Evolutionary conservation across 1,140 invertebrate species (phyloP), one percentile per base, ranked within the genome.

Genomic region (Tyrophagus putrescentiae): DNA sequence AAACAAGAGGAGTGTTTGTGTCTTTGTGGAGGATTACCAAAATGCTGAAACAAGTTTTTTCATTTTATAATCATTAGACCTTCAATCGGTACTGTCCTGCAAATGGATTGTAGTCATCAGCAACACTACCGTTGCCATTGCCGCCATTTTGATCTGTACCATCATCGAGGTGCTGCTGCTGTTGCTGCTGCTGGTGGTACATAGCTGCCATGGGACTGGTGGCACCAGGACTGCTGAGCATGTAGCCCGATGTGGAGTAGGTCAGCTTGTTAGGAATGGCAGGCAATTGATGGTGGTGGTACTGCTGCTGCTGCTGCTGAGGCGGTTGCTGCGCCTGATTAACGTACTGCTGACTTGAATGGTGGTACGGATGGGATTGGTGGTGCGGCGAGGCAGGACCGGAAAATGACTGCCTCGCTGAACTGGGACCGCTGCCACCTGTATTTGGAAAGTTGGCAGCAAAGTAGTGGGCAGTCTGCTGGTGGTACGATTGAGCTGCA

Each of bases 261-360:
- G 52, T n/a, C 13, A 54, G 3, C 13, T 54, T 54, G 13, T 2
- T 27, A n/a, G 52, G 52, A 27, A 54, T 54, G 3, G 13, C 7
- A 13, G 52, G 52, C 25, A 54, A 54, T 54, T 54, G 52, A 54
- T 54, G 52, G 25, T 54, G 52, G 25, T 54, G 52, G 39, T 54
- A 25, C 3, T 54, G 52, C 18, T 42, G 41, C 3, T 48, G 44
- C n/a, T 50, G 45, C 21, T 18, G 11, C 2, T 50, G 45, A n/a
- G 11, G 32, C 21, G 27, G 45, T 50, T 50, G 52, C 2, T n/a
- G n/a, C n/a, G n/a, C n/a, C n/a, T n/a, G n/a, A n/a, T n/a, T n/a
- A n/a, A n/a, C n/a, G n/a, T n/a, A n/a, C n/a, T n/a, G n/a, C n/a
- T n/a, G n/a, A n/a, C n/a, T n/a, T n/a, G n/a, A n/a, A n/a, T 31